These are phyloP conservation scores for Eumeta japonica DNA, from an alignment of 1,140 invertebrate species.

Conservation along the genomic window DNA sequence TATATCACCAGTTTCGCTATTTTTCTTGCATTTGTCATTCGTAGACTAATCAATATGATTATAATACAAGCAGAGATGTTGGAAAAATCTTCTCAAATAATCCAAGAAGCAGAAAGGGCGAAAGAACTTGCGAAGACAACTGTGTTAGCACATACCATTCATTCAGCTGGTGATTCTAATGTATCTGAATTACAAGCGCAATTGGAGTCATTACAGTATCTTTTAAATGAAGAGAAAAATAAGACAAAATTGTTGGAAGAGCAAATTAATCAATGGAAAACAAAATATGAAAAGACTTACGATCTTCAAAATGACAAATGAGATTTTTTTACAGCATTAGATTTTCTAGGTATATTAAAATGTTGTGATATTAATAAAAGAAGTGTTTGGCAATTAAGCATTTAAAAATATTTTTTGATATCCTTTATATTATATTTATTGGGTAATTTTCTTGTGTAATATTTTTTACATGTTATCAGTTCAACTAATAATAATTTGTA, in stretches of 20 bases:
- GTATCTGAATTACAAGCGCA: conserved; percentile 21
- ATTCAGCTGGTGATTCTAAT: conserved; percentile 9
- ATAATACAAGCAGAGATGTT: conserved; percentile 44
- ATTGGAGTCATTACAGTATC: conserved; percentile 19
- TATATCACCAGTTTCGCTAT: conserved; percentile 51
- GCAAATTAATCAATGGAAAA: conserved; percentile 26
- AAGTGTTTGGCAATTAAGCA: too few species aligned
- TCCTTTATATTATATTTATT: too few species aligned
- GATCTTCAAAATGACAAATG: too few species aligned
- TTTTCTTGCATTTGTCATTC: conserved; percentile 48
- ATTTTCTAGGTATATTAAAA: too few species aligned
- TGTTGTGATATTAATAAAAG: too few species aligned
- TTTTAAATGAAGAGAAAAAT: conserved; percentile 23
- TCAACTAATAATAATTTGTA: too few species aligned
- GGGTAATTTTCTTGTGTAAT: too few species aligned
- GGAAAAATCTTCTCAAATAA: conserved; percentile 38
- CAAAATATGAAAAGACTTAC: background rate
- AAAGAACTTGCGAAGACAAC: conserved; percentile 32
- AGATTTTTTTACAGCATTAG: too few species aligned
- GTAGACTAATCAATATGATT: conserved; percentile 40
- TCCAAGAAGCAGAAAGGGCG: conserved; percentile 38
- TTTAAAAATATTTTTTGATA: too few species aligned
- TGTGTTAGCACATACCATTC: conserved; percentile 20
- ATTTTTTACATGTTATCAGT: too few species aligned
- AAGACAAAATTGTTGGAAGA: conserved; percentile 28